Evolutionary conservation across 2,113 vertebrate genomes (phyloP), one percentile per base, ranked within the genome.

Genomic region (Synodontis membranacea): DNA sequence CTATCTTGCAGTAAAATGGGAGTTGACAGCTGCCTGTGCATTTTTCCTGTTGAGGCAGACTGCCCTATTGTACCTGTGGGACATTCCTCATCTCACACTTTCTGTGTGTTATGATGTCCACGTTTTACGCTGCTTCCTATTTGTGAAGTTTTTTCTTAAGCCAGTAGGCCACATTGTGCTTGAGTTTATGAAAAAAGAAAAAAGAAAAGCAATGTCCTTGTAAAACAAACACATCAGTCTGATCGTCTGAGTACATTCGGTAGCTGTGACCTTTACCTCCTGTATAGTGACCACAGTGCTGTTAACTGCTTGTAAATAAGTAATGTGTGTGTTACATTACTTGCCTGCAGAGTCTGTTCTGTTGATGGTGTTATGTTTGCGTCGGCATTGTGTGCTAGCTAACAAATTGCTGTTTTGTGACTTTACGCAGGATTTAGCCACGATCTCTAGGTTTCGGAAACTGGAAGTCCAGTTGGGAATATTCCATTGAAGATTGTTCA

Each of bases 321-420:
- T 82, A 86, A 81, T 72, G 78, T 44, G 50, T 48, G 31, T 66
- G 81, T 68, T 64, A n/a, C 34, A 72, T 84, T 79, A 79, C 82
- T 42, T 60, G 56, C 34, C n/a, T 48, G 34, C n/a, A 19, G 3
- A 58, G 37, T 19, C 44, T 85, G 21, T 44, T 70, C 19, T 34
- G 46, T 42, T 80, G 15, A 56, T 56, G 31, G 37, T 62, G 4
- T 21, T 76, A 5, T 17, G 12, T 42, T 75, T 44, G 70, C 48
- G 50, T 28, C n/a, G 12, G 15, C 7, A n/a, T 62, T 64, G 37
- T 85, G 31, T 66, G 42, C 66, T 56, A 50, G 12, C 42, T n/a
- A 80, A n/a, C 39, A 62, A 31, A 52, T 64, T 23, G 56, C 44
- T 58, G 23, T 31, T 76, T 25, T 54, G 37, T 9, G 39, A 23